Base-by-base conservation (phyloP, 2,797 vertebrate species). In the Phaenicophaeus curvirostris region DNA sequence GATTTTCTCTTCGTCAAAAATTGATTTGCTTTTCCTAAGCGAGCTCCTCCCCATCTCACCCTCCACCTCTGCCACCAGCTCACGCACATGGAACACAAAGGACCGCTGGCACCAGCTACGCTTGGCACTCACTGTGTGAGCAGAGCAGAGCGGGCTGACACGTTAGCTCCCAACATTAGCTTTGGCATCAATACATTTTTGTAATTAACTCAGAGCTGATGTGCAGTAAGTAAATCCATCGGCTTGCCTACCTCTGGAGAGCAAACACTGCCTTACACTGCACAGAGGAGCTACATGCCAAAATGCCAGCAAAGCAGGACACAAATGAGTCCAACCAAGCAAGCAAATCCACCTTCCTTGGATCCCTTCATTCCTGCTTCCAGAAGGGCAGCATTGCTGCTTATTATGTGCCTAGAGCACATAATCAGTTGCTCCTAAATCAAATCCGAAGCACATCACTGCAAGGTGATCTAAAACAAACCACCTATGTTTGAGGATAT, bases 391-490 rank as follows among this genome's bases (percentile, higher is more conserved):
- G 33, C 80, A 61, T 2, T 72, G 58, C 62, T 4, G 1, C 69
- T 65, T 69, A 33, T 30, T 82, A 58, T 6, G 35, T 51, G 55
- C 8, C 0, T 48, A 41, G 9, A 84, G 71, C 75, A 95, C 88
- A 90, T 51, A 92, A 94, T 90, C 5, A 86, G 59, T 54, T 76
- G 58, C 79, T 93, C 85, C 84, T 86, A 79, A 94, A 85, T 85
- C 58, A 85, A 83, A 87, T 71, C 68, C 82, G 82, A 95, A 90
- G 85, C 74, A 75, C 42, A 78, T 66, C 42, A 53, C 17, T 90
- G 77, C 90, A 87, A 90, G 2, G 7, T 30, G 71, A 94, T 69
- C 65, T 79, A 88, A 93, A 94, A 66, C 53, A 93, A 94, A 65
- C 5, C 44, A 63, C 46, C 37, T 77, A 59, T 35, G 37, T 87